Conservation (phyloP, 2,797 vertebrate species). For the Danio aesculapii region DNA sequence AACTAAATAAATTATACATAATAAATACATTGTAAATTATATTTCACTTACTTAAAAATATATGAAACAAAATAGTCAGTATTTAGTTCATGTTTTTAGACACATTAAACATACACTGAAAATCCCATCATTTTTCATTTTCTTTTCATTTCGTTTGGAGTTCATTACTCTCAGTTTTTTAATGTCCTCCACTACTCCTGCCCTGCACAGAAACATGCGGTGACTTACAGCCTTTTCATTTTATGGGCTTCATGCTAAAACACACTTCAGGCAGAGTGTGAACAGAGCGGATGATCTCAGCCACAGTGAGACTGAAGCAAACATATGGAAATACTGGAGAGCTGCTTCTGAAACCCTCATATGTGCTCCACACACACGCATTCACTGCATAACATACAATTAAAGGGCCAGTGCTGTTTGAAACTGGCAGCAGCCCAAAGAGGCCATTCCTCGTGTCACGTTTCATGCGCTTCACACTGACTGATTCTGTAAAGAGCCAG, state of each 20-base stretch:
- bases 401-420: slow-evolving; percentile 16
- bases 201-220: neutral
- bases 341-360: slow-evolving; percentile 16
- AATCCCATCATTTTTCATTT: neutral
- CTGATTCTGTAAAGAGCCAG: slow-evolving; percentile 46
- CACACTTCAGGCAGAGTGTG: slow-evolving; percentile 17
- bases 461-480: slow-evolving; percentile 29
- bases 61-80: too few species aligned
- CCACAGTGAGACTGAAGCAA: neutral
- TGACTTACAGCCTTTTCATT: neutral
- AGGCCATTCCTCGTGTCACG: slow-evolving; percentile 22
- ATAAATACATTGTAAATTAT: too few species aligned
- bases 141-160: slow-evolving; percentile 3
- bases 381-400: slow-evolving; percentile 24
- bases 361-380: slow-evolving; percentile 35
- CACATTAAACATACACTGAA: neutral
- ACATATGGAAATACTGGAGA: slow-evolving; percentile 27
- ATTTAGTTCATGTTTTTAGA: too few species aligned
- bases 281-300: slow-evolving; percentile 13
- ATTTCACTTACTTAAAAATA: too few species aligned
- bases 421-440: slow-evolving; percentile 29
- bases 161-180: slow-evolving; percentile 25
- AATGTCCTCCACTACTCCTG: neutral
- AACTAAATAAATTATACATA: too few species aligned
- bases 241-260: slow-evolving; percentile 33